Conservation (phyloP, 2,797 vertebrate genomes). For the Sitta carolinensis region DNA sequence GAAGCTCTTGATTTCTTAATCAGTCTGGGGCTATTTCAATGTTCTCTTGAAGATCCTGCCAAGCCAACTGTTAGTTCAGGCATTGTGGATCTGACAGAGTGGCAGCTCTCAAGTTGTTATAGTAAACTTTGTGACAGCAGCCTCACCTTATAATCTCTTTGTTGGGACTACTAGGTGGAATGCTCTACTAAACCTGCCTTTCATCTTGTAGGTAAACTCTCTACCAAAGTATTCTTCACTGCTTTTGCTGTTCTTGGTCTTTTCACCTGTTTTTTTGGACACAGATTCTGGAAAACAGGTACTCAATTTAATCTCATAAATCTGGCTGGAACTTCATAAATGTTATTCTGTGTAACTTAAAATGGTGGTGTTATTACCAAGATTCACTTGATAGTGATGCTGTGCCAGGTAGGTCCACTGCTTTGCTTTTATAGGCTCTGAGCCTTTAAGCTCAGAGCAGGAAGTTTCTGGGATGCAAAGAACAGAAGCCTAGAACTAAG, state of each 20-base stretch:
- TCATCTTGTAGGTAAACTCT: slow-evolving; percentile 79
- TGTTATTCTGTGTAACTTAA: not conserved
- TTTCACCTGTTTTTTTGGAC: slow-evolving; percentile 91
- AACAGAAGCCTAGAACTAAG: not conserved
- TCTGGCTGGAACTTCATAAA: not conserved
- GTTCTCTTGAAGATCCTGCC: not conserved
- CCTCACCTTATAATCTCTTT: not conserved
- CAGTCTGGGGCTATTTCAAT: not conserved
- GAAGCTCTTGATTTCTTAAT: not conserved
- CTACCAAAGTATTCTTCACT: slow-evolving; percentile 91
- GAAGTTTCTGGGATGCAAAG: not conserved
- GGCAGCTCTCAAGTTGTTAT: not conserved
- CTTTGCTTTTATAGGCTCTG: not conserved
- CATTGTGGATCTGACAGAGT: not conserved
- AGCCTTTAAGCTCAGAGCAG: not conserved
- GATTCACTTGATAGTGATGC: not conserved
- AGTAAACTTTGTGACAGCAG: not conserved
- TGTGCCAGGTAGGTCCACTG: not conserved
- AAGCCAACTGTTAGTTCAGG: not conserved
- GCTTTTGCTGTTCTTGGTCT: slow-evolving; percentile 85
- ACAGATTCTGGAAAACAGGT: slow-evolving; percentile 96
- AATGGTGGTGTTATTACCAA: not conserved
- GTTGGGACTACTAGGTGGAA: not conserved
- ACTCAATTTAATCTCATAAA: not conserved
- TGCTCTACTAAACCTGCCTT: not conserved